Base-by-base conservation (phyloP, 2,113 vertebrate genomes). In the Sapajus apella region DNA sequence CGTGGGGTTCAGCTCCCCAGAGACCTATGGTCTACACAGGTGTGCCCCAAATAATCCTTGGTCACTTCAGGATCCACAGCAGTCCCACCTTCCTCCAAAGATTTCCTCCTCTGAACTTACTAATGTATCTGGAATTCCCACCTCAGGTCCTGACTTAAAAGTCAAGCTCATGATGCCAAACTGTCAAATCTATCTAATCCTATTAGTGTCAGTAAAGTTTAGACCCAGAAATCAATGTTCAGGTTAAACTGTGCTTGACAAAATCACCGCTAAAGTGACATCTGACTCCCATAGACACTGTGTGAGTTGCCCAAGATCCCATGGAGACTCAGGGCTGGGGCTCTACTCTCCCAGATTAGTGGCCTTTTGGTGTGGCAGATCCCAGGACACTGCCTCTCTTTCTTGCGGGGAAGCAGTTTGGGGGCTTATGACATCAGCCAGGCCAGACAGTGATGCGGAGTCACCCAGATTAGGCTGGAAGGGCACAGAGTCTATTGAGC, bases 401-500 rank as follows among this genome's bases (percentile, higher is more conserved):
- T 66, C 50, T 58, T 35, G 50, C 5, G 4, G 8, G 37, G 30
- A 75, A 83, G 45, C 10, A 32, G 13, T 20, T 1, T 56, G n/a
- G 56, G 25, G 56, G 16, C 13, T 45, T 92, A 89, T 75, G 50
- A 13, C 23, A n/a, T 52, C 47, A 52, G 14, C 47, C n/a, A 50
- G n/a, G 5, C 27, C 58, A 70, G 47, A 82, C 79, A 61, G 18
- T 30, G 21, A 10, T 1, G 13, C 17, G n/a, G 40, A 56, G 52
- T 30, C 40, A 25, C 35, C 30, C 0, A 0, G 45, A 7, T 40
- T 45, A 8, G 10, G 13, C 23, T 11, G 3, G 30, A 52, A 30
- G 6, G 72, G 61, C 14, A 30, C 50, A 35, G 18, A 10, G 25
- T 61, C 55, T 45, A 11, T 16, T 6, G 73, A 77, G 72, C 32